Evolutionary conservation across 2,888 invertebrate species (phyloP), one percentile per base, ranked within the genome.

Genomic region (Microplitis deprimator): DNA sequence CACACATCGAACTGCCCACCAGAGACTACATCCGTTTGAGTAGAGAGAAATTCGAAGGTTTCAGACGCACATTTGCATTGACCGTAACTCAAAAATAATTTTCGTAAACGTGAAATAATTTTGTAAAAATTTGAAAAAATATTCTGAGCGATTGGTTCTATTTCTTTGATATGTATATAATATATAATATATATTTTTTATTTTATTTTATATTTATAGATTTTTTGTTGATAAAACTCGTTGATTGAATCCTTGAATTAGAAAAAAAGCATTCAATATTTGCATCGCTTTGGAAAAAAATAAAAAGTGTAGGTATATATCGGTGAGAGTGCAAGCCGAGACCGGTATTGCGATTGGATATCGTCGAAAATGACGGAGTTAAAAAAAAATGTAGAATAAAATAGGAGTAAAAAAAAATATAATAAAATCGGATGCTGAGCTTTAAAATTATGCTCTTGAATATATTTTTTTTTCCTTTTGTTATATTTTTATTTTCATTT

Each of bases 221-320:
- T 20, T 29, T 20, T 17, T 73, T 73, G 59, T 61, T 65, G 29
- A 59, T 68, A 69, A 77, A 73, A 68, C 77, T 77, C 77, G 77
- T 73, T 77, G 77, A 77, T 77, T 77, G 77, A 77, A 77, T 77
- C 73, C 77, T 77, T 77, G 77, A 77, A 77, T 77, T 77, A 73
- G 77, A 77, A 77, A 77, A 75, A 77, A 77, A 73, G 77, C 77
- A 77, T 77, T 69, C 77, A 77, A 77, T 77, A 77, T 77, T 77
- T 77, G 77, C 77, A 73, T 77, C 77, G 73, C 77, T 77, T 77
- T 77, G 77, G 73, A 70, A 64, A 70, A 74, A 77, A 77, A 62
- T 61, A 39, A 17, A 29, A 72, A 50, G 69, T 59, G 59, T 70
- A 70, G 41, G 71, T 13, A 39, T 38, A 73, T 73, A 40, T 40